phyloP scores from a whole-genome alignment of 1,140 invertebrate genomes.

The Melanaphis sacchari region DNA sequence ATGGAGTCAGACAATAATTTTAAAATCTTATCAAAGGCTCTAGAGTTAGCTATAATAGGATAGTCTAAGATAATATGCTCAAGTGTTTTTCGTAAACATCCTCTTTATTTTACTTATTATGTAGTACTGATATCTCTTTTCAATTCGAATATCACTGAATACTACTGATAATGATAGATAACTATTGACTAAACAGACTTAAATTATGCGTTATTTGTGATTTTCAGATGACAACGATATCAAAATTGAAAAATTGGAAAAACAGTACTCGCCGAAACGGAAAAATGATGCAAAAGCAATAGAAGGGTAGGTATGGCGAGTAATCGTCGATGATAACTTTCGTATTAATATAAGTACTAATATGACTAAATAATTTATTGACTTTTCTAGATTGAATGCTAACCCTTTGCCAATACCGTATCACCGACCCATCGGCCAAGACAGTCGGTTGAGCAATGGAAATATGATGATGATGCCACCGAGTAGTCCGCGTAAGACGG shows the following conservation, averaged over 20 bases:
- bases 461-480: slow-evolving; percentile 46
- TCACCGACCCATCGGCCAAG: not conserved
- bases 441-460: slow-evolving; percentile 26
- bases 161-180: not conserved
- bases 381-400: slow-evolving; percentile 34
- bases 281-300: not conserved
- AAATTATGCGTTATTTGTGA: not conserved
- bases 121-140: too few species aligned
- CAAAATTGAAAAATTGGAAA: slow-evolving; percentile 37
- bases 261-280: slow-evolving; percentile 46
- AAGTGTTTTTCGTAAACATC: not conserved
- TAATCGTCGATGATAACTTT: not conserved
- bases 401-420: slow-evolving; percentile 35
- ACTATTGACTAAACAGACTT: not conserved
- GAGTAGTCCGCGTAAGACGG: not conserved
- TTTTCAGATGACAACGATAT: slow-evolving; percentile 39
- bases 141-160: not conserved
- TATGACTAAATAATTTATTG: not conserved
- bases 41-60: not conserved
- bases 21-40: not conserved
- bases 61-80: not conserved
- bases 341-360: not conserved
- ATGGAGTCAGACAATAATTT: not conserved
- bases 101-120: too few species aligned
- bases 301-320: not conserved